These are phyloP conservation scores for Panagrolaimus sp. DNA, from an alignment of 1,140 invertebrate genomes.

Conservation along the genomic window DNA sequence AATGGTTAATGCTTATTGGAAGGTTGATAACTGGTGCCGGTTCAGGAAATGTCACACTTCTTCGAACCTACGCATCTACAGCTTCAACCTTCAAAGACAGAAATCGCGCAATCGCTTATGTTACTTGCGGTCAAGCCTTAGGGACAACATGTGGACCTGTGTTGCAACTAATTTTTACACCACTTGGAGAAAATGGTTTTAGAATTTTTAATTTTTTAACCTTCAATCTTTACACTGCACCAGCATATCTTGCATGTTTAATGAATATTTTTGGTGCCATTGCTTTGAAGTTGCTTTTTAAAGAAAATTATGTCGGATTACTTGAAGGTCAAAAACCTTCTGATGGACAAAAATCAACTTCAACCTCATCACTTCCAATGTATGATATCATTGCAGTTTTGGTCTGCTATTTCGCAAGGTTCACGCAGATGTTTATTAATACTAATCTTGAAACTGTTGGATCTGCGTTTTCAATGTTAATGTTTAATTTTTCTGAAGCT, in stretches of 20 bases:
- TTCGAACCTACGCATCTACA: constrained; percentile 14
- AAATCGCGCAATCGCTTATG: neutral
- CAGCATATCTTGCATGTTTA: neutral
- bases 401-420: constrained; percentile 1
- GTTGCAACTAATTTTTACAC: neutral
- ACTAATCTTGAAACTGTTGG: constrained; percentile 13
- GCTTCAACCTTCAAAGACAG: constrained; percentile 10
- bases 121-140: constrained; percentile 6
- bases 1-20: constrained; percentile 7
- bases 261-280: neutral
- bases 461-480: constrained; percentile 34
- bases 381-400: neutral
- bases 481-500: constrained; percentile 33
- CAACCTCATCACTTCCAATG: neutral
- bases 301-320: constrained; percentile 8
- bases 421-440: constrained; percentile 11
- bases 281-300: neutral
- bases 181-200: neutral
- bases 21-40: constrained; percentile 5
- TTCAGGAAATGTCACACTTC: neutral
- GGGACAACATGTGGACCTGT: neutral
- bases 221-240: constrained; percentile 9
- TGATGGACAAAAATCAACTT: too few species aligned
- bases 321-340: neutral
- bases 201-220: neutral